Evolutionary conservation across 1,140 invertebrate species (phyloP).

Genomic region (Phymastichus coffea): DNA sequence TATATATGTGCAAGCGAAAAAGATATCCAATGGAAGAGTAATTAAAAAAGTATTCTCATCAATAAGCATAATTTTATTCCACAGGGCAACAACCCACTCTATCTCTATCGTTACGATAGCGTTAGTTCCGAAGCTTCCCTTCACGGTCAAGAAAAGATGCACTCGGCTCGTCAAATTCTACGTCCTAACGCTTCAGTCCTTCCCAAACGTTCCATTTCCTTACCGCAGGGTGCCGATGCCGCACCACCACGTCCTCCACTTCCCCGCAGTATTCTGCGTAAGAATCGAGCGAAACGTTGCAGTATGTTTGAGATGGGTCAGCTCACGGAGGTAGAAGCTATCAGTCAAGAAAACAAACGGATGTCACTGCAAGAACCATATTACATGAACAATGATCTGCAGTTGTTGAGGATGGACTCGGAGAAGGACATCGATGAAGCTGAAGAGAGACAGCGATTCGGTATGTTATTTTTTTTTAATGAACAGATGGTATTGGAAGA

Average conservation of each 20-base stretch:
- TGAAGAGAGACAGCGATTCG: constrained; percentile 46
- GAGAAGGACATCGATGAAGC: constrained; percentile 54
- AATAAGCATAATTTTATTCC: not conserved
- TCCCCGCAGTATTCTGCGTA: constrained; percentile 70
- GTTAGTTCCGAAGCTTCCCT: constrained; percentile 69
- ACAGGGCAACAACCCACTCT: constrained; percentile 65
- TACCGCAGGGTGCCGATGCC: constrained; percentile 59
- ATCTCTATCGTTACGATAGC: constrained; percentile 81
- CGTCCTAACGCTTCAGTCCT: constrained; percentile 52
- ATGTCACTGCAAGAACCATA: constrained; percentile 73
- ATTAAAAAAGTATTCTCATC: too few relatives aligned
- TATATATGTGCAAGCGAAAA: too few relatives aligned
- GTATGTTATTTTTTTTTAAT: too few relatives aligned
- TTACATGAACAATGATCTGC: constrained; percentile 63
- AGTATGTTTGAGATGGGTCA: constrained; percentile 76
- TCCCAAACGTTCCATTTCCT: constrained; percentile 66
- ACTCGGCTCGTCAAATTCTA: not conserved
- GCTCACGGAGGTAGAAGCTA: constrained; percentile 59
- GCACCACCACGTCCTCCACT: constrained; percentile 69
- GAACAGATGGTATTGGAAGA: too few relatives aligned
- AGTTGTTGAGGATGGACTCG: constrained; percentile 45
- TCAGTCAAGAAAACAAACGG: constrained; percentile 63
- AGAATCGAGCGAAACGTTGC: constrained; percentile 68
- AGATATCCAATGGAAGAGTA: too few relatives aligned
- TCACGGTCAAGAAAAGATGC: constrained; percentile 54